These are phyloP conservation scores for Chloebia gouldiae DNA, from an alignment of 2,113 vertebrate species.

Conservation along the genomic window DNA sequence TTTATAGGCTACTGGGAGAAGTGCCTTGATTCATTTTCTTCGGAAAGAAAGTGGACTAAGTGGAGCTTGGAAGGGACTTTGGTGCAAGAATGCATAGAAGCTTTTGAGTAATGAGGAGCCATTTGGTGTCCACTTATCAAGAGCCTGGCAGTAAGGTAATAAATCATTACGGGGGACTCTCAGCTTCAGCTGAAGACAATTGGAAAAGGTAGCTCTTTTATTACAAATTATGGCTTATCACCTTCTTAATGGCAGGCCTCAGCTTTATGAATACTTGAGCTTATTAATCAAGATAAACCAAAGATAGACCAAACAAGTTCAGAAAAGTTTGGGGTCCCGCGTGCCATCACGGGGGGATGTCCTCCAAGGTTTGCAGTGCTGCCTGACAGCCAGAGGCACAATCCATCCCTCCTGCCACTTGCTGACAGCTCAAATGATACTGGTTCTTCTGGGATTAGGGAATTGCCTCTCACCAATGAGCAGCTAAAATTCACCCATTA, in stretches of 20 bases:
- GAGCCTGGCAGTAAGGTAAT: constrained; percentile 78
- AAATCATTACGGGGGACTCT: constrained; percentile 80
- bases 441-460: constrained; percentile 35
- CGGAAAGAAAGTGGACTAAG: constrained; percentile 73
- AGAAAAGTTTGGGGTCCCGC: not conserved
- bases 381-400: not conserved
- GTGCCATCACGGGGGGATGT: not conserved
- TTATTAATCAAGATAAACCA: constrained; percentile 49
- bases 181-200: constrained; percentile 71
- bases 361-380: fast-evolving
- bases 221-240: constrained; percentile 83
- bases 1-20: constrained; percentile 78
- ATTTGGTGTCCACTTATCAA: constrained; percentile 82
- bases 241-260: constrained; percentile 73
- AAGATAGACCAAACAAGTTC: constrained; percentile 24
- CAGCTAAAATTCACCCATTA: not conserved
- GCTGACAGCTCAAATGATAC: constrained; percentile 36
- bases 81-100: constrained; percentile 77
- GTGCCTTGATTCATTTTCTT: constrained; percentile 81
- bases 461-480: not conserved
- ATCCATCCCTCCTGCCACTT: not conserved
- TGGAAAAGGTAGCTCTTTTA: constrained; percentile 77
- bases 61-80: constrained; percentile 75
- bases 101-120: constrained; percentile 83
- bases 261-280: constrained; percentile 63